Conservation (phyloP, 2,113 vertebrate species). For the Odontophorus gujanensis region DNA sequence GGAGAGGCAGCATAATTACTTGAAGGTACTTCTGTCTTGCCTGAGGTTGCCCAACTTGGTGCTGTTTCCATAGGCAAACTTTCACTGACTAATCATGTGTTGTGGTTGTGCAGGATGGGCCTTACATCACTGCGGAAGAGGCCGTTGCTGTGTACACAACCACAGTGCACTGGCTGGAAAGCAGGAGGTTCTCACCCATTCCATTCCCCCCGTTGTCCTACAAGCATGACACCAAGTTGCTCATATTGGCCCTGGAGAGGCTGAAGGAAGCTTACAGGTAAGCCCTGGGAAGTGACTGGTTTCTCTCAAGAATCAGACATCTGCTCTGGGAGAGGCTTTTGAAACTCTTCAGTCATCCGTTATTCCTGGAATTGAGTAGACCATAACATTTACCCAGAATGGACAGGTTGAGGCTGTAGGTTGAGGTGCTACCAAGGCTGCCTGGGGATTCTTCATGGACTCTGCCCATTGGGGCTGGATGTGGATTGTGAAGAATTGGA, state of each 20-base stretch:
- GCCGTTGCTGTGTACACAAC: slow-evolving; percentile 99
- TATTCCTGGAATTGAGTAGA: neutral
- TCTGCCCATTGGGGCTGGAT: neutral
- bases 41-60: neutral
- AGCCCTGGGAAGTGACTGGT: neutral
- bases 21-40: slow-evolving; percentile 84
- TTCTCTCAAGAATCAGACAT: neutral
- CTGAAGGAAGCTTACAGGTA: slow-evolving; percentile 99
- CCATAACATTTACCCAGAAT: neutral
- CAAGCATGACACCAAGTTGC: slow-evolving; percentile 98
- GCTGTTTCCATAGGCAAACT: neutral
- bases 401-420: neutral
- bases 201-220: slow-evolving; percentile 96
- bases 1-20: slow-evolving; percentile 98
- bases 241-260: slow-evolving; percentile 95
- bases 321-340: neutral
- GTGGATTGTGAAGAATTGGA: neutral
- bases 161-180: slow-evolving; percentile 99
- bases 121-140: slow-evolving; percentile 98
- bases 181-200: slow-evolving; percentile 96
- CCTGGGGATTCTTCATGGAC: neutral
- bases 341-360: neutral
- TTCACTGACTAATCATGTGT: neutral
- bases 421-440: neutral
- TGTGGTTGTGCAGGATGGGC: slow-evolving; percentile 86